Base-by-base conservation (phyloP, 2,888 invertebrate species). In the Agrotis ipsilon region DNA sequence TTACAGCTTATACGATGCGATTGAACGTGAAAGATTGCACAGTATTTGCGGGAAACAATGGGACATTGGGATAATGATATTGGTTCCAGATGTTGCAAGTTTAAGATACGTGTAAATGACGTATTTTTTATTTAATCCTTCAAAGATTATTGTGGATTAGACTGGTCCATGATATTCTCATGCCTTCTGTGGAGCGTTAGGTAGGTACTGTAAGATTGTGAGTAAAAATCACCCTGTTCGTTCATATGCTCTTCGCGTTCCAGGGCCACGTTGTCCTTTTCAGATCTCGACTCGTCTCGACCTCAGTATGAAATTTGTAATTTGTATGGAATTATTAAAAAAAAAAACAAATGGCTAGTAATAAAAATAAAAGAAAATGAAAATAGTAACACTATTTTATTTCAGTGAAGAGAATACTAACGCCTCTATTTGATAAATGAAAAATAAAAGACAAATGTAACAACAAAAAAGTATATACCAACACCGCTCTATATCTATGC, bases 41-140 rank as follows among this genome's bases (percentile, higher is more conserved):
- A 60, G 43, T 27, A 1, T 9, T 39, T 59, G n/a, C 21, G 14
- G 27, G 19, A 13, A 24, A 74, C 78, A 58, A 71, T 78, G 18
- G 63, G 19, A 21, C 62, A 48, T 78, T 63, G 62, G 54, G n/a
- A 78, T 63, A 52, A 49, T 63, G 24, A 58, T 72, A 48, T 19
- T 14, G 7, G 39, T 21, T 24, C 39, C n/a, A 49, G 18, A 21
- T 54, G 19, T 27, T 4, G 21, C 2, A 1, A 14, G 16, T 7
- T 39, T 21, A 19, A 19, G 27, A 45, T 7, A 11, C n/a, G 5
- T 54, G 27, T 32, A 0, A 52, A 19, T 27, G 19, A n/a, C n/a
- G 9, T 9, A 48, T 45, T 1, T 5, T 16, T 14, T 43, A 19
- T 18, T 51, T 45, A 18, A 32, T 73, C 46, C 13, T 43, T 27